phyloP scores from a whole-genome alignment of 2,888 invertebrate species.

The Tachina fera region DNA sequence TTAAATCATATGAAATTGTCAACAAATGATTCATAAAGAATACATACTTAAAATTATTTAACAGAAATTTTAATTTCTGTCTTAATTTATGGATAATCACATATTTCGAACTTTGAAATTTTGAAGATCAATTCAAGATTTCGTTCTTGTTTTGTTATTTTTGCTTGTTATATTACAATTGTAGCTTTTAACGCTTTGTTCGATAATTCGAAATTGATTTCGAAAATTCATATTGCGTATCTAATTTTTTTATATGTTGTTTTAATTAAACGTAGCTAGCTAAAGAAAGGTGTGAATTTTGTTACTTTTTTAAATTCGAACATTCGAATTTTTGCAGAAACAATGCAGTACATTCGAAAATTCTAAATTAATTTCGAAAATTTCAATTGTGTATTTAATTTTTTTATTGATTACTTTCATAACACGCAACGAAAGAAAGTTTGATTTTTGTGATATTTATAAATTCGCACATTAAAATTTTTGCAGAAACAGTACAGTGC shows the following conservation, averaged over 20 bases:
- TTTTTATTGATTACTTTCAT: not conserved
- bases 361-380: too few species aligned
- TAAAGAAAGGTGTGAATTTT: not conserved
- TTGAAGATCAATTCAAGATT: too few species aligned
- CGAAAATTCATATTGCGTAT: not conserved
- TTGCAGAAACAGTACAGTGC: too few species aligned
- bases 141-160: too few species aligned
- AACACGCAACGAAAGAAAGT: not conserved
- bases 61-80: not conserved
- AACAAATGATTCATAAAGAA: constrained; percentile 7
- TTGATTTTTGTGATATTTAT: not conserved
- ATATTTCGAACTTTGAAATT: too few species aligned
- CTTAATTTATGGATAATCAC: not conserved
- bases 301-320: not conserved
- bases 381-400: not conserved
- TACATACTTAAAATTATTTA: too few species aligned
- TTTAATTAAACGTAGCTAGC: not conserved
- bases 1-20: constrained; percentile 18
- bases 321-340: too few species aligned
- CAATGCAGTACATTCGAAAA: not conserved
- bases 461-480: too few species aligned
- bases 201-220: constrained; percentile 34
- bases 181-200: not conserved
- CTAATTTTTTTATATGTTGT: not conserved
- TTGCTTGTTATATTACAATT: too few species aligned